Base-by-base conservation (phyloP, 2,797 vertebrate genomes). In the Gobio occitaniae region DNA sequence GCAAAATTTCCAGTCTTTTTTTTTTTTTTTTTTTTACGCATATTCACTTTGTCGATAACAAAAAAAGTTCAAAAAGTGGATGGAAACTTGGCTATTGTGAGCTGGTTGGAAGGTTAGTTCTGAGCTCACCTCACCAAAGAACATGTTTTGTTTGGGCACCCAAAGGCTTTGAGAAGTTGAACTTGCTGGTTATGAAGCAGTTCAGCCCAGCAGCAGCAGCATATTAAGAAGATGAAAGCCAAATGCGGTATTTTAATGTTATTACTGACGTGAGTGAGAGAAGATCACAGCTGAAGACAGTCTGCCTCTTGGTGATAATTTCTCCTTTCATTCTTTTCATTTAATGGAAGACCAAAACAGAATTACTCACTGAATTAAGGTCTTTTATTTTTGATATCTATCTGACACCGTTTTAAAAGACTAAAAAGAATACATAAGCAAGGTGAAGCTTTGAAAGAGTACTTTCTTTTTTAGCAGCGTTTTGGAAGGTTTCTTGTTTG, bases 191-290 rank as follows among this genome's bases (percentile, higher is more conserved):
- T 61, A 32, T 61, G 10, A 61, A 59, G 80, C 52, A 61, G 68
- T 61, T 61, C 36, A 56, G 68, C 5, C 52, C n/a, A 61, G 15
- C 68, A 59, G 32, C 48, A 29, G 50, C 41, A 21, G 69, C 41
- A 29, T 19, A 77, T 83, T 68, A 83, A 65, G 59, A 83, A 74
- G 78, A 81, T 86, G 84, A 86, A 86, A 80, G 78, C 68, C 47
- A 17, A 41, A 10, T 19, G 38, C n/a, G 4, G 59, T 75, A 76
- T 71, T 74, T 82, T 69, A 68, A 86, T 77, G 69, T 76, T 75
- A 82, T 77, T 77, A 76, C 48, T 56, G 71, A 59, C 32, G 38
- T 70, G 78, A 86, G 68, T 16, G 8, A 80, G 44, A 65, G 82
- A 76, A 75, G 82, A 83, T 83, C 72, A 83, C 72, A 77, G 72